phyloP scores from a whole-genome alignment of 2,797 vertebrate species.

The Mormyrops boulengeri region DNA sequence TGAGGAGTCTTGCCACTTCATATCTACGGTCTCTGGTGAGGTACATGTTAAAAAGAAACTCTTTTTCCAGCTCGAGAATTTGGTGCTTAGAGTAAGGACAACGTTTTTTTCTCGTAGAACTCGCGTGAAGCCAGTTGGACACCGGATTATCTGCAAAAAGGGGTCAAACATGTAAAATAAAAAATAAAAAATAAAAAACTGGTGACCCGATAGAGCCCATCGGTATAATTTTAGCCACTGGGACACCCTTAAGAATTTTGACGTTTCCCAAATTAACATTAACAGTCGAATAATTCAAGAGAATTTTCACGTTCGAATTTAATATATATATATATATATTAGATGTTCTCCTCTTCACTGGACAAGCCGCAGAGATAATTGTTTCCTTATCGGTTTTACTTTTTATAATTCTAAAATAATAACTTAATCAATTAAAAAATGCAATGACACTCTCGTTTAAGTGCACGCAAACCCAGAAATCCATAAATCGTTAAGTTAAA shows the following conservation, averaged over 20 bases:
- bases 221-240: neutral
- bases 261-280: neutral
- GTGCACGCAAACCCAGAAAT: neutral
- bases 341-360: neutral
- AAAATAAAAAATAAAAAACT: constrained; percentile 20
- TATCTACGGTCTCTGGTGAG: constrained; percentile 95
- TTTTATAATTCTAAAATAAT: neutral
- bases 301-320: neutral
- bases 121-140: constrained; percentile 92
- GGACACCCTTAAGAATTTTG: neutral
- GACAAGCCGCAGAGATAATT: neutral
- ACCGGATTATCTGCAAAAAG: constrained; percentile 80
- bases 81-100: constrained; percentile 93
- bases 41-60: constrained; percentile 96
- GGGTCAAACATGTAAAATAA: constrained; percentile 37
- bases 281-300: neutral
- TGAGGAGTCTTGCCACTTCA: constrained; percentile 85
- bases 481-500: neutral
- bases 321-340: neutral
- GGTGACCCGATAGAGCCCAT: neutral
- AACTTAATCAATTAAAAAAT: neutral
- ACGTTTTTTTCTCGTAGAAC: constrained; percentile 89
- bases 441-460: neutral
- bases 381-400: neutral
- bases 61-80: constrained; percentile 92